phyloP scores from a whole-genome alignment of 2,797 vertebrate species.

The Poecilia picta region DNA sequence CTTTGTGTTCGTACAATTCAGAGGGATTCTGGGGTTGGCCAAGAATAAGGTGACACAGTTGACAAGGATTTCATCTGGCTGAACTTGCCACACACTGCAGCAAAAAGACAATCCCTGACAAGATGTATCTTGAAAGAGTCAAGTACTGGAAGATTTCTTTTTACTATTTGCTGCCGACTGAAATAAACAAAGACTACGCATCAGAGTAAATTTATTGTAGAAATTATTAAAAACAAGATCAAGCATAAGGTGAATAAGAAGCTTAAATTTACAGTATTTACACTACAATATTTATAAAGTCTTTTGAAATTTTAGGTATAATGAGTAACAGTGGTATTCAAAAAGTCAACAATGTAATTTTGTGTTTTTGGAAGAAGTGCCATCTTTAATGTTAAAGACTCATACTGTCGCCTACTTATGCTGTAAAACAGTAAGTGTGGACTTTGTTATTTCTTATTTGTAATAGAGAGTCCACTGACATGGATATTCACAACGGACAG shows the following conservation, averaged over 20 bases:
- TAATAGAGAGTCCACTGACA: too few species aligned
- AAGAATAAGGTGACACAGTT: constrained; percentile 76
- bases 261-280: not conserved
- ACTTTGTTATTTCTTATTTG: not conserved
- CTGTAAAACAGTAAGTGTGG: not conserved
- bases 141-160: constrained; percentile 33
- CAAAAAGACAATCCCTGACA: constrained; percentile 65
- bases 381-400: not conserved
- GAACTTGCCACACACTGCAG: constrained; percentile 63
- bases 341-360: not conserved
- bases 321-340: not conserved
- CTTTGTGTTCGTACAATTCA: constrained; percentile 80
- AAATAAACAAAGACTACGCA: constrained; percentile 16
- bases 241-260: not conserved
- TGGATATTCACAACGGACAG: too few species aligned
- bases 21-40: constrained; percentile 69
- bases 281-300: not conserved
- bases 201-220: constrained; percentile 12
- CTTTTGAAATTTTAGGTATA: not conserved
- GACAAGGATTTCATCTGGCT: constrained; percentile 78
- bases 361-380: not conserved
- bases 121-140: constrained; percentile 61
- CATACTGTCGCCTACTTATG: not conserved
- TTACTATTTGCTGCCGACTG: constrained; percentile 2
- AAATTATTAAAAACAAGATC: constrained; percentile 11